Evolutionary conservation across 2,888 invertebrate species (phyloP).

Genomic region (Chelonus formosanus): DNA sequence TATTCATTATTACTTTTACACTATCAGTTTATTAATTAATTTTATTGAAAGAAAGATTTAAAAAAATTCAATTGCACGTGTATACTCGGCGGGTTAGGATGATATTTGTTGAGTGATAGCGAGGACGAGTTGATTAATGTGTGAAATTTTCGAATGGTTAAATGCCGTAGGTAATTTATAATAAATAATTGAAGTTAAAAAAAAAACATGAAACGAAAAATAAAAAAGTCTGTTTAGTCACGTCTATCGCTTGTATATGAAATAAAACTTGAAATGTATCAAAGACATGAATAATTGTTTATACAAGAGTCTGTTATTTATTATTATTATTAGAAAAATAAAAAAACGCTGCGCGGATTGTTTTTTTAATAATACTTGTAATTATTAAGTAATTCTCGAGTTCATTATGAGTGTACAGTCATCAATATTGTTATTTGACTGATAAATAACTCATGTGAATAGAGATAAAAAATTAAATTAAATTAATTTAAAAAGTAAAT

Average conservation of each 20-base stretch:
- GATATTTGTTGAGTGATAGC: constrained; percentile 17
- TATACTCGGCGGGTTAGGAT: constrained; percentile 47
- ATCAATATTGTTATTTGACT: too few relatives aligned
- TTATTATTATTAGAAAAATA: too few relatives aligned
- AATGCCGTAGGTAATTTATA: constrained; percentile 26
- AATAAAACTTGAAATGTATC: too few relatives aligned
- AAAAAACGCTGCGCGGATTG: too few relatives aligned
- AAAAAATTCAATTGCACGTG: constrained; percentile 50
- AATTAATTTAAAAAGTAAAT: constrained; percentile 10
- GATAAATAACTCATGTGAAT: too few relatives aligned
- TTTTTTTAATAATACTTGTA: too few relatives aligned
- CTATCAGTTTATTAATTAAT: constrained; percentile 36
- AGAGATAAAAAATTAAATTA: background rate
- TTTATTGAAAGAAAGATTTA: background rate
- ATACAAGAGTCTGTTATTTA: too few relatives aligned
- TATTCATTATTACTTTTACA: constrained; percentile 16
- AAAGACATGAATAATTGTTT: too few relatives aligned
- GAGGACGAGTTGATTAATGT: constrained; percentile 31
- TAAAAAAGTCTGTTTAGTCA: constrained; percentile 1
- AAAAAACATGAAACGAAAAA: constrained; percentile 6
- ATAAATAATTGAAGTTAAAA: constrained; percentile 15
- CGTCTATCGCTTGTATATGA: background rate
- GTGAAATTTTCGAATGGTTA: constrained; percentile 27
- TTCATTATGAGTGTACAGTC: too few relatives aligned
- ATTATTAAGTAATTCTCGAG: too few relatives aligned